Evolutionary conservation across 2,797 vertebrate species (phyloP).

Genomic region (Phaenicophaeus curvirostris): DNA sequence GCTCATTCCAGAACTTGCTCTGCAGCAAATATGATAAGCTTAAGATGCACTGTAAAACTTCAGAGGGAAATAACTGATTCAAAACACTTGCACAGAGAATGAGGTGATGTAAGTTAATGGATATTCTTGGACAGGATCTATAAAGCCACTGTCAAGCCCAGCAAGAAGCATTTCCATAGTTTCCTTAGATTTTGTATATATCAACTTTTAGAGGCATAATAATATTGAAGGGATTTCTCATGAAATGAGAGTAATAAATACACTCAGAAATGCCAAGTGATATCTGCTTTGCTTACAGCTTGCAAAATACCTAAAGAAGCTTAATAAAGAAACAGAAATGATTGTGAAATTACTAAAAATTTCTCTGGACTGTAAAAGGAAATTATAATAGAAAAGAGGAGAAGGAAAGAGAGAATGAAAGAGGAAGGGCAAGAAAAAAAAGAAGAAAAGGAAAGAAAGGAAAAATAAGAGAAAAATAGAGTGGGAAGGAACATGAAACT

Average conservation of each 20-base stretch:
- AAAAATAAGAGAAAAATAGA: not conserved
- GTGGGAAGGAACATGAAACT: constrained; percentile 51
- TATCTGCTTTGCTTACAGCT: constrained; percentile 2
- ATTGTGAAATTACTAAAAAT: constrained; percentile 44
- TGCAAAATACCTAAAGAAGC: constrained; percentile 48
- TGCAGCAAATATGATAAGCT: not conserved
- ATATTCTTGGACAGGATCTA: not conserved
- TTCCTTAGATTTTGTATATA: not conserved
- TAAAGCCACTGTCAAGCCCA: not conserved
- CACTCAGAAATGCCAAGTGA: constrained; percentile 28
- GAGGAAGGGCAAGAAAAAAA: not conserved
- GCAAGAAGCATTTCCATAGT: not conserved
- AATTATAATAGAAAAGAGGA: not conserved
- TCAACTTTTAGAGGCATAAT: not conserved
- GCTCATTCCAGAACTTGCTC: not conserved
- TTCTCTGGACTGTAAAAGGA: not conserved
- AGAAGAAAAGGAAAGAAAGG: not conserved
- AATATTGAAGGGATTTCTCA: not conserved
- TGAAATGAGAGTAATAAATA: constrained; percentile 13
- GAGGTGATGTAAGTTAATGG: not conserved
- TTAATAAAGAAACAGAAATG: constrained; percentile 54
- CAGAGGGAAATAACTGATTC: not conserved
- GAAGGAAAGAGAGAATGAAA: not conserved
- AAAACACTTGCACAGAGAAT: not conserved
- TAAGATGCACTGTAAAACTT: not conserved